A percentile compares a stretch with the other conserved stretches of the same genome.
Evolutionary conservation across 37 sponge, comb jelly and placozoan species (phyloP).

Genomic region (Aplysina aerophoba): DNA sequence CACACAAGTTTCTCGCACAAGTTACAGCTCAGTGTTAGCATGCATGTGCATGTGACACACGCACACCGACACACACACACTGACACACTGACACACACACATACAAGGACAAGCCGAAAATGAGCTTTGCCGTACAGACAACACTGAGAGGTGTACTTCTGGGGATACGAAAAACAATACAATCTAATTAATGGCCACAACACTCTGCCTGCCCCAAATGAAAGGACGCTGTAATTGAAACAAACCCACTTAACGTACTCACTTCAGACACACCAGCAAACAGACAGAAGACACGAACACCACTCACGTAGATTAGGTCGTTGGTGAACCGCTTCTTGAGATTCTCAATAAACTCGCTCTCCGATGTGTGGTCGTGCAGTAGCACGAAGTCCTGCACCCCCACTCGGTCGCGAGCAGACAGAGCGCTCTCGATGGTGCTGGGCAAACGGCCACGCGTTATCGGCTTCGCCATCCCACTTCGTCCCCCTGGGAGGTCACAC

Average conservation of each 20-base stretch:
- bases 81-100: slow-evolving; percentile 12
- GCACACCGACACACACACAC: slow-evolving; percentile 6
- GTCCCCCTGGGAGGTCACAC: not conserved
- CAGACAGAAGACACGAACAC: not conserved
- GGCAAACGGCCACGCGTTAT: not conserved
- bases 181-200: no score
- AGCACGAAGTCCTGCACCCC: slow-evolving; percentile 90
- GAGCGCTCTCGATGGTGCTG: slow-evolving; percentile 65
- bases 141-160: no score
- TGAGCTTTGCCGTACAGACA: no score
- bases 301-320: slow-evolving; percentile 84
- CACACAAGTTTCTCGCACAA: no score
- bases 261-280: not conserved
- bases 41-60: not conserved
- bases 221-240: not conserved
- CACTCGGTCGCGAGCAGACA: slow-evolving; percentile 58
- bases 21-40: no score
- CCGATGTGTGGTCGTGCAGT: slow-evolving; percentile 75
- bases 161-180: no score
- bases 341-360: slow-evolving; percentile 78
- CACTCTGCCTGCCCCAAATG: no score
- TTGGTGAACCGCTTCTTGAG: slow-evolving; percentile 79
- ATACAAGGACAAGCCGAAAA: slow-evolving; percentile 2
- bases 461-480: not conserved
- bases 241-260: not conserved